Evolutionary conservation across 2,888 invertebrate species (phyloP), one percentile per base, ranked within the genome.

Genomic region (Dascillus cervinus): DNA sequence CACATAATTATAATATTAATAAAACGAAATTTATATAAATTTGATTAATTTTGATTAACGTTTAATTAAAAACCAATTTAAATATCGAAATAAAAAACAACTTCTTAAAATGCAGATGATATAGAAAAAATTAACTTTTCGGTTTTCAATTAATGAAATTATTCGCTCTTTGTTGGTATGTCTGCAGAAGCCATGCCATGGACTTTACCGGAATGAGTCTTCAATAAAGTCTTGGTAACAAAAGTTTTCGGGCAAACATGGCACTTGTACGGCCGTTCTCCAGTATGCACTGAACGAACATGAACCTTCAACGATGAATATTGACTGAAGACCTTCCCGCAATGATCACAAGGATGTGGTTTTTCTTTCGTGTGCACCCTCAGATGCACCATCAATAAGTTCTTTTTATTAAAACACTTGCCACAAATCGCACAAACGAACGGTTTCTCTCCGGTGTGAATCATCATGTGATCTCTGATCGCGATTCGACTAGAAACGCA

Each of bases 371-470:
- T 55, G 21, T 58, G 58, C 12, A 50, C 50, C 8, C 55, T 37
- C 22, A 51, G 44, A 23, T 57, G 58, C 29, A 28, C 46, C 9
- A 47, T 42, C 14, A 57, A 26, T 23, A 51, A 48, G 11, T 52
- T 47, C 4, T 47, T 41, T 25, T 50, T 52, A n/a, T 43, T 50
- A 32, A 56, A 52, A 21, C 46, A 38, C 31, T 55, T 56, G 1
- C 44, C 51, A 26, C 57, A 57, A 35, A 56, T 44, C 31, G 55
- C 51, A 25, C 60, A 60, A 25, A 53, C 43, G 29, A 58, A 60
- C 3, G 57, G 57, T 15, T 57, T 46, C 25, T 58, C 58, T 0
- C 60, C 60, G 0, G 55, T 58, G 36, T 60, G 59, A 3, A 50
- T 45, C 25, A 56, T 41, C 14, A 57, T 52, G 33, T 62, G 62